phyloP scores from a whole-genome alignment of 2,113 vertebrate species.

The Engystomops pustulosus region DNA sequence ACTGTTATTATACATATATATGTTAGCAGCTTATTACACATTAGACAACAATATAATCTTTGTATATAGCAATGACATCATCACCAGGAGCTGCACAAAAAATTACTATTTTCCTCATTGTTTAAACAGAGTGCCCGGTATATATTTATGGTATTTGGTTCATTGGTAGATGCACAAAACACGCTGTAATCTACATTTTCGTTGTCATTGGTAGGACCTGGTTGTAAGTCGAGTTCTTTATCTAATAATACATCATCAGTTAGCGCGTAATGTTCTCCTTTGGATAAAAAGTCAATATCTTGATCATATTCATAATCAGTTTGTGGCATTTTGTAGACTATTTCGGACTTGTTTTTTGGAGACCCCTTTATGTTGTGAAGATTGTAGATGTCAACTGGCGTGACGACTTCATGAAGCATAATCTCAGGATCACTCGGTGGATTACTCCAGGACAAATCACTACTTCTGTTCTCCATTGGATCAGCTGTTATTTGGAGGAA shows the following conservation, averaged over 20 bases:
- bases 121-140: neutral
- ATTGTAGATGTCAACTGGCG: neutral
- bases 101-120: neutral
- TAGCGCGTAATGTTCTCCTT: neutral
- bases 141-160: neutral
- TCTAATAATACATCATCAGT: neutral
- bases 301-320: neutral
- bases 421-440: neutral
- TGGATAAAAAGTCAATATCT: neutral
- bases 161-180: conserved; percentile 4
- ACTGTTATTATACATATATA: no score
- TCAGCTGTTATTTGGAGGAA: neutral
- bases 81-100: neutral
- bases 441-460: no score
- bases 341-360: neutral
- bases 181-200: neutral
- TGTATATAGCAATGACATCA: no score
- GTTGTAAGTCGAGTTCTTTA: neutral
- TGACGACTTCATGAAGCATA: neutral
- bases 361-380: neutral
- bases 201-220: neutral
- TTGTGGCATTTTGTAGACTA: neutral
- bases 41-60: no score
- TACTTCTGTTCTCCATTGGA: neutral
- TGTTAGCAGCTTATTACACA: no score